Percentiles rank a stretch among this genome's conserved stretches.
Evolutionary conservation across 2,888 invertebrate genomes (phyloP).

Genomic region (Caenorhabditis drosophilae): DNA sequence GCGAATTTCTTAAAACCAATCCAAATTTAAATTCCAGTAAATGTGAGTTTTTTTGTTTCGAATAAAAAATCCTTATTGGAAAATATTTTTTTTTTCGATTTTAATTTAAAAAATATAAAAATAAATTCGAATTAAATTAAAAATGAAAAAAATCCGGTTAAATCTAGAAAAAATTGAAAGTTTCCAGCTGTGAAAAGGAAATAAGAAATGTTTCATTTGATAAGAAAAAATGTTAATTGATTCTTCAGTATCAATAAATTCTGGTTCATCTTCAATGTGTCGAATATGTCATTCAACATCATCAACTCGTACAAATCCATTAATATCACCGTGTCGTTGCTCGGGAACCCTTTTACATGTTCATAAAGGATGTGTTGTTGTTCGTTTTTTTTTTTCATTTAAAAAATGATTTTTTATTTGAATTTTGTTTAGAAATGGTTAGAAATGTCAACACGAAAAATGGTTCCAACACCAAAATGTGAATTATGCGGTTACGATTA

Average conservation of each 20-base stretch:
- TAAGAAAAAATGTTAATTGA: no score
- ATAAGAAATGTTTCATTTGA: no score
- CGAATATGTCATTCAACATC: slow-evolving; percentile 72
- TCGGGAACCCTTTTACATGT: slow-evolving; percentile 73
- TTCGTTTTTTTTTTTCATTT: slow-evolving; percentile 41
- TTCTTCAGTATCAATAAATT: slow-evolving; percentile 43
- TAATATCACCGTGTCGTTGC: slow-evolving; percentile 74
- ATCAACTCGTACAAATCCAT: slow-evolving; percentile 54
- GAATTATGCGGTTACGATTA: slow-evolving; percentile 74
- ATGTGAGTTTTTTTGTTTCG: slow-evolving; percentile 12
- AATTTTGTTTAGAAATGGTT: slow-evolving; percentile 72
- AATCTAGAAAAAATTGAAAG: neutral
- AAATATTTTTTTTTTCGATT: neutral
- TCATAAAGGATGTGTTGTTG: slow-evolving; percentile 73
- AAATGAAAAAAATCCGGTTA: slow-evolving; percentile 1
- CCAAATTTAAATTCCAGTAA: slow-evolving; percentile 29
- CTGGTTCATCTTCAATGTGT: slow-evolving; percentile 69
- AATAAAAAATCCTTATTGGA: neutral
- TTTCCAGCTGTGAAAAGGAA: no score
- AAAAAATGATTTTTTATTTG: slow-evolving; percentile 1
- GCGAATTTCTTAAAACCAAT: slow-evolving; percentile 31
- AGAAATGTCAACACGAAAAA: slow-evolving; percentile 72
- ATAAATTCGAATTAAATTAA: neutral
- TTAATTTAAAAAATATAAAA: neutral
- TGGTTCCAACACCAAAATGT: slow-evolving; percentile 72